Percentiles rank a stretch among this genome's conserved stretches.
Evolutionary conservation across 2,888 invertebrate species (phyloP).

Genomic region (Caenorhabditis panamensis): DNA sequence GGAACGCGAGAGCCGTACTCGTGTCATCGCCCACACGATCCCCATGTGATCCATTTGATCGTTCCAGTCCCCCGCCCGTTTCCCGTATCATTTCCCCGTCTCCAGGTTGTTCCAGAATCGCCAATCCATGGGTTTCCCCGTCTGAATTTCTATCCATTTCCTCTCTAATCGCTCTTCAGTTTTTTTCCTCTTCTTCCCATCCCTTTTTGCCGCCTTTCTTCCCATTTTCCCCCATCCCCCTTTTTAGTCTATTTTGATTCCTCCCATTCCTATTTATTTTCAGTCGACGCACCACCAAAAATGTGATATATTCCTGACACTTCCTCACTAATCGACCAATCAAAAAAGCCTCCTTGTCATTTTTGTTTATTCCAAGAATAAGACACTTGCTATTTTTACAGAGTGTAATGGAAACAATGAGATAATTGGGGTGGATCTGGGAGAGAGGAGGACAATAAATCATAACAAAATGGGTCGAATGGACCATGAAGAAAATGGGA

Average conservation of each 20-base stretch:
- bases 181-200: conserved; percentile 42
- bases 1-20: conserved; percentile 88
- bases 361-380: background rate
- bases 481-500: too few relatives aligned
- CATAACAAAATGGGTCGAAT: background rate
- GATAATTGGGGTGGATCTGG: background rate
- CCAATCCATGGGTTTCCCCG: conserved; percentile 54
- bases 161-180: conserved; percentile 21
- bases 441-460: background rate
- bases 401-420: background rate
- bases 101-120: conserved; percentile 54
- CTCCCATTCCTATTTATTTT: conserved; percentile 26
- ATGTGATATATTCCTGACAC: conserved; percentile 52
- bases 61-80: background rate
- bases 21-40: conserved; percentile 66
- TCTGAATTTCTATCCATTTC: background rate
- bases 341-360: background rate
- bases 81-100: conserved; percentile 24
- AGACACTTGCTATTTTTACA: background rate
- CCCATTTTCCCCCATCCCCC: background rate
- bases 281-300: conserved; percentile 46
- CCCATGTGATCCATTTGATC: conserved; percentile 60
- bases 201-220: conserved; percentile 18
- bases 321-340: conserved; percentile 20
- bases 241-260: background rate